These are phyloP conservation scores for Lycopodina hypogea DNA, from an alignment of 37 sponge, comb jelly and placozoan genomes.

Conservation along the genomic window DNA sequence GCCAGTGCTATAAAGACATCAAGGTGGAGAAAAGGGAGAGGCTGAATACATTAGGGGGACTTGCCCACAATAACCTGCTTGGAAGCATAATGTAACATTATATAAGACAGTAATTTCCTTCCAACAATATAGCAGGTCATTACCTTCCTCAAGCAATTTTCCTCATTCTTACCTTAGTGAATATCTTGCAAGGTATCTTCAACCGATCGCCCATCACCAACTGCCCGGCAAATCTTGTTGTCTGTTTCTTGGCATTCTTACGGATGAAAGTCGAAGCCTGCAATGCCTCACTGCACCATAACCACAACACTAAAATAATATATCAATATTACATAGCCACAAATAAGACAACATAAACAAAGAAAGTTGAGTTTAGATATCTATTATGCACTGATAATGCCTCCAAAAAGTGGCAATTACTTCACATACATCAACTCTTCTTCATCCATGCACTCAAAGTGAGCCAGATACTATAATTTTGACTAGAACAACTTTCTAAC, in stretches of 20 bases:
- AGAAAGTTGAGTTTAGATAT: too few species aligned
- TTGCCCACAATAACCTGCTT: not conserved
- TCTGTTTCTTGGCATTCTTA: constrained; percentile 71
- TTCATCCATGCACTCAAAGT: not conserved
- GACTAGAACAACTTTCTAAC: too few species aligned
- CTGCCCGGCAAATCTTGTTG: constrained; percentile 73
- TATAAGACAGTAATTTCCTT: too few species aligned
- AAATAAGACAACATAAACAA: too few species aligned
- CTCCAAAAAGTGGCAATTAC: too few species aligned
- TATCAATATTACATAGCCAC: not conserved
- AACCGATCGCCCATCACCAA: constrained; percentile 74
- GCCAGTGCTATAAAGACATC: too few species aligned
- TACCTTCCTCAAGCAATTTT: too few species aligned
- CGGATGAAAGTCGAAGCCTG: constrained; percentile 56
- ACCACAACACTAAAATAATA: not conserved
- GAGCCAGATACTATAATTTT: not conserved
- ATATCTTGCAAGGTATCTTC: constrained; percentile 81
- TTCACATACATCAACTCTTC: too few species aligned
- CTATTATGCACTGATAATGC: too few species aligned
- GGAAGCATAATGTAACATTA: not conserved
- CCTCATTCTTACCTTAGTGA: constrained; percentile 72
- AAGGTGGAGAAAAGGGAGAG: too few species aligned
- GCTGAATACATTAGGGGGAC: too few species aligned
- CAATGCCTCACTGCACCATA: constrained; percentile 55
- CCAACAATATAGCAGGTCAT: too few species aligned